Conservation (phyloP, 2,113 vertebrate species). For the Heterochromis multidens region DNA sequence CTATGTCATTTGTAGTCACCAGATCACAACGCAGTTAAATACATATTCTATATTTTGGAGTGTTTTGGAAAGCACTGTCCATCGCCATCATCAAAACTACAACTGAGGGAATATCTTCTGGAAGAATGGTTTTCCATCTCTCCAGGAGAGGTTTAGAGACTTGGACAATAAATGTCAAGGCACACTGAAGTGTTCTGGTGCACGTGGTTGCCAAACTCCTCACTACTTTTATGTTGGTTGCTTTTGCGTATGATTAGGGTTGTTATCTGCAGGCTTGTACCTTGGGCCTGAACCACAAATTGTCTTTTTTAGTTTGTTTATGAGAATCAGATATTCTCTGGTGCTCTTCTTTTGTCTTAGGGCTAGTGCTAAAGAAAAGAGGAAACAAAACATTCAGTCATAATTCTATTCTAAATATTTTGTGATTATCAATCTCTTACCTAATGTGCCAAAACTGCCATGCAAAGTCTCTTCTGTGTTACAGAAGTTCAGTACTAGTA, state of each 20-base stretch:
- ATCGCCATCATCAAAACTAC: not conserved
- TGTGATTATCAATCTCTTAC: not conserved
- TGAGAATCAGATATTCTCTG: not conserved
- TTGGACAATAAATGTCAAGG: not conserved
- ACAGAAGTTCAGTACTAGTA: not conserved
- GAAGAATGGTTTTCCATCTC: not conserved
- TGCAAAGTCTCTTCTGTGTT: not conserved
- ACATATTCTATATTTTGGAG: not conserved
- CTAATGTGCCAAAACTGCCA: not conserved
- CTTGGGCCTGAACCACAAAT: not conserved
- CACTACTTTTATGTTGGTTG: not conserved
- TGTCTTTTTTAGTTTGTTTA: rapidly evolving
- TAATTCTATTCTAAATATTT: not conserved
- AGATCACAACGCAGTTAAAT: too few relatives aligned
- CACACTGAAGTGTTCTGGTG: too few relatives aligned
- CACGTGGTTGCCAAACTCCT: too few relatives aligned
- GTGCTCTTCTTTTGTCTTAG: rapidly evolving
- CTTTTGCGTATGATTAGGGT: not conserved
- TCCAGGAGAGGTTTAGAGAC: not conserved
- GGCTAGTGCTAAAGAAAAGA: rapidly evolving
- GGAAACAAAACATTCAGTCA: not conserved
- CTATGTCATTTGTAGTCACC: rapidly evolving
- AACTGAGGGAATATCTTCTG: not conserved
- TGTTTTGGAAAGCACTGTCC: not conserved
- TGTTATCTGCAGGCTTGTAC: not conserved